Base-by-base conservation (phyloP, 2,888 invertebrate species). In the Alloplasta piceator region DNA sequence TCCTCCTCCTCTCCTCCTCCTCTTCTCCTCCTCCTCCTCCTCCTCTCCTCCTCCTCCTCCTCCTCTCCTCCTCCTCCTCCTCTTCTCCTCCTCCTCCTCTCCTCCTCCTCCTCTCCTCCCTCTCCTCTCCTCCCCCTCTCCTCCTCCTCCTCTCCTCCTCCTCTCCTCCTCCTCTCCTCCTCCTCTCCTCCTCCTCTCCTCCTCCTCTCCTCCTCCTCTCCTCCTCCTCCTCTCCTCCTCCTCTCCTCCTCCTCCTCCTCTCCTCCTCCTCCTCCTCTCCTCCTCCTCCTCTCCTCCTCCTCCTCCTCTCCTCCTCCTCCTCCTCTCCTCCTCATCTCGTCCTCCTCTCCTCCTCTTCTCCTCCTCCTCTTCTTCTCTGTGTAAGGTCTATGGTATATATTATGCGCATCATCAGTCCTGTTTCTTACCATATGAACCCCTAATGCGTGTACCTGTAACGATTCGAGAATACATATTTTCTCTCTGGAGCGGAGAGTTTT, bases 381-480 rank as follows among this genome's bases (percentile, higher is more conserved):
- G 26, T 26, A 26, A 26, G 26, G 26, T 26, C 26, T 26, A 26
- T 26, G 26, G 26, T 26, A 26, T 26, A 26, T 26, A 26, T 26
- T 26, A 26, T 26, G 3, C 3, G 26, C 26, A 46, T 68, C 16
- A 56, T 56, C 41, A 38, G 12, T 58, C 14, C 38, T 9, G 46
- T 46, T 70, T 38, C 38, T 38, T 58, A 14, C 50, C 7, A n/a
- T 50, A 64, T 12, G 41, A 52, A 41, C 68, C 56, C 26, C 50
- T 12, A 10, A n/a, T 64, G 36, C 36, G 12, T 43, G 52, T 26
- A 43, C 10, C 7, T 14, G 14, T 43, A 68, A 14, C 41, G 68
- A 56, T 68, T 68, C 68, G 36, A 36, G 56, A 68, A 56, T 68
- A 68, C 14, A 52, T 67, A 67, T 46, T n/a, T 56, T 56, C 56